These are phyloP conservation scores for Lucinisca nassula DNA, from an alignment of 2,888 invertebrate genomes.

Conservation along the genomic window DNA sequence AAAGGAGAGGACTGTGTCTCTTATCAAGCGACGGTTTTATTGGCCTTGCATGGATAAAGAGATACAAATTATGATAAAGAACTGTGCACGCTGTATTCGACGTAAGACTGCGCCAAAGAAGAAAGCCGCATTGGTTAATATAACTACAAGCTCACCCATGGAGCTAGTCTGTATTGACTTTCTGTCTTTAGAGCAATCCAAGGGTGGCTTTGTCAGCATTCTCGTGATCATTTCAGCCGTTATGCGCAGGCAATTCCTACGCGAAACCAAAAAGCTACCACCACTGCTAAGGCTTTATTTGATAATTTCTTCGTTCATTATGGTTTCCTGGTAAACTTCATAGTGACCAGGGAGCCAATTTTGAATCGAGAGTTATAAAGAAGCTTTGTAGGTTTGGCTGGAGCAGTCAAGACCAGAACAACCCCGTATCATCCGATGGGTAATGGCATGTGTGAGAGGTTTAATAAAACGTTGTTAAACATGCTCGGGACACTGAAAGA, in stretches of 20 bases:
- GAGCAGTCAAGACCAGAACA: too few species aligned
- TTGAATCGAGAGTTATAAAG: too few species aligned
- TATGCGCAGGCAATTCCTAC: not conserved
- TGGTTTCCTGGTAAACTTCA: too few species aligned
- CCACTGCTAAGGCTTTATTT: not conserved
- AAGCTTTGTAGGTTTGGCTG: too few species aligned
- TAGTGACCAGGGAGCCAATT: too few species aligned
- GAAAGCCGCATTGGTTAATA: not conserved
- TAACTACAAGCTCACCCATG: not conserved
- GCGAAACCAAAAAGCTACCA: not conserved
- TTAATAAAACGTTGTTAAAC: not conserved
- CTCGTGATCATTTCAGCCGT: not conserved
- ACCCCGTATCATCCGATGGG: not conserved
- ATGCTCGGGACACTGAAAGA: not conserved
- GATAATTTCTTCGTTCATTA: too few species aligned
- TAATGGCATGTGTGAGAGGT: not conserved
- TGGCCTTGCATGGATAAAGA: slow-evolving; percentile 34
- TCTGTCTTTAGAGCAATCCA: not conserved
- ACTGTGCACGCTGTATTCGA: slow-evolving; percentile 17
- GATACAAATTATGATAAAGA: not conserved
- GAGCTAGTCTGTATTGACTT: not conserved
- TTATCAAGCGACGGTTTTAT: slow-evolving; percentile 17
- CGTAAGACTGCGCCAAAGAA: not conserved
- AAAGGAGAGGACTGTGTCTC: slow-evolving; percentile 31
- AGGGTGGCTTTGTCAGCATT: not conserved